These are phyloP conservation scores for Thunnus albacares DNA, from an alignment of 2,797 vertebrate genomes.

Conservation along the genomic window DNA sequence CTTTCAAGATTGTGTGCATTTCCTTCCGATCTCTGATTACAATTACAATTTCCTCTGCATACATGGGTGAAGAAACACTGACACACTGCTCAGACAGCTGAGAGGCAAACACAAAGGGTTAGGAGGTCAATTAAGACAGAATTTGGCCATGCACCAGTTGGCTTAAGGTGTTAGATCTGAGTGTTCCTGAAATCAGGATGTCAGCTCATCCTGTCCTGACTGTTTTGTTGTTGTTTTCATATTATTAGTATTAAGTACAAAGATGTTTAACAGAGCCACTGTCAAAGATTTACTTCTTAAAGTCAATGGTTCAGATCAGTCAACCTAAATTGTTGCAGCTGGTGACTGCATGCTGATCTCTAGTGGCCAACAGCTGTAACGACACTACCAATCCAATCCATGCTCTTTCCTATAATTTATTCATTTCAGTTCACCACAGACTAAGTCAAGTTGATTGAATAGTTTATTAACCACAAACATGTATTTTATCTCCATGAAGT, in stretches of 20 bases:
- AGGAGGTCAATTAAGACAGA: constrained; percentile 26
- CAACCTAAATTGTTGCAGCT: neutral
- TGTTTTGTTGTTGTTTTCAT: too few relatives aligned
- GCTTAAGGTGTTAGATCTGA: constrained; percentile 8
- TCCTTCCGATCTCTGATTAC: neutral
- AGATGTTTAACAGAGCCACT: neutral
- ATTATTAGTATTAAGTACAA: neutral
- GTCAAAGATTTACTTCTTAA: neutral
- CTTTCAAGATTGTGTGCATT: neutral
- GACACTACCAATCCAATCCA: neutral
- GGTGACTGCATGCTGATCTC: constrained; percentile 49
- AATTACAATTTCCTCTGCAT: constrained; percentile 24
- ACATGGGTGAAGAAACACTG: constrained; percentile 36
- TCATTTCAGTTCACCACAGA: constrained; percentile 3
- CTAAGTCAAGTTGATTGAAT: neutral
- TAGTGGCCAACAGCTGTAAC: constrained; percentile 37
- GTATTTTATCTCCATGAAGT: neutral
- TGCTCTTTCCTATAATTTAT: neutral
- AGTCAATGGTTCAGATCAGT: neutral
- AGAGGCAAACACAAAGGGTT: constrained; percentile 17
- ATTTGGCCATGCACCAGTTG: constrained; percentile 2
- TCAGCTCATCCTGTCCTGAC: constrained; percentile 4
- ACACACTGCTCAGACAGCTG: constrained; percentile 9
- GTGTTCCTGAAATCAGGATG: neutral
- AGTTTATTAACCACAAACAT: constrained; percentile 1